Evolutionary conservation across 2,113 vertebrate genomes (phyloP).

Genomic region (Nicator chloris): DNA sequence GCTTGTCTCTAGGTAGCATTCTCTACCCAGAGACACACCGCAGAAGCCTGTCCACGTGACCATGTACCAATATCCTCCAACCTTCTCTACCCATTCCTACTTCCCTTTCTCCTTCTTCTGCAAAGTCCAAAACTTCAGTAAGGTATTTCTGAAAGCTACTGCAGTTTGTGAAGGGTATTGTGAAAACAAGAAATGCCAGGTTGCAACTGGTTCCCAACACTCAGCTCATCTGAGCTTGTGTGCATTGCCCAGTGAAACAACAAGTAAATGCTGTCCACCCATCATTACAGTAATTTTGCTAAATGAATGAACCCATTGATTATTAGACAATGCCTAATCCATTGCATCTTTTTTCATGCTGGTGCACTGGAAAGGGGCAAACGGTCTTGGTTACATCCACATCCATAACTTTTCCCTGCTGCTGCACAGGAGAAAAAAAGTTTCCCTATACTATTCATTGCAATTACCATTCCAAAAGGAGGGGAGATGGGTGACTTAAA

Average conservation of each 20-base stretch:
- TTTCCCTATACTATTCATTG: not conserved
- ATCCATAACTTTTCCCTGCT: not conserved
- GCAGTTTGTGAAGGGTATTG: not conserved
- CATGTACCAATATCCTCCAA: accelerated
- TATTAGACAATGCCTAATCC: not conserved
- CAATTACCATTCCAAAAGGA: not conserved
- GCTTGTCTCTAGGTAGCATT: not conserved
- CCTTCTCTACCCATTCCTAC: not conserved
- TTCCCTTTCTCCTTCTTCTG: not conserved
- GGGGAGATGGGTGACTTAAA: not conserved
- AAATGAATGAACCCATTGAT: not conserved
- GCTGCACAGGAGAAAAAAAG: not conserved
- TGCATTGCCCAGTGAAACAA: not conserved
- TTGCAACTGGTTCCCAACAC: not conserved
- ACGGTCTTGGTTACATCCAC: not conserved
- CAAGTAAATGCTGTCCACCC: not conserved
- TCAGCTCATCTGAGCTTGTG: not conserved
- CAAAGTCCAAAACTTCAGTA: not conserved
- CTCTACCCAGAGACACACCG: not conserved
- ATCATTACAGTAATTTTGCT: not conserved
- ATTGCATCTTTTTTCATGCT: not conserved
- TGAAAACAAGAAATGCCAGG: not conserved
- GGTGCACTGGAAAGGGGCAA: not conserved
- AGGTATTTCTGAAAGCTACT: not conserved
- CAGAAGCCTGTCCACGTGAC: not conserved